Conservation (phyloP, 2,888 invertebrate species). For the Acleris cristana region DNA sequence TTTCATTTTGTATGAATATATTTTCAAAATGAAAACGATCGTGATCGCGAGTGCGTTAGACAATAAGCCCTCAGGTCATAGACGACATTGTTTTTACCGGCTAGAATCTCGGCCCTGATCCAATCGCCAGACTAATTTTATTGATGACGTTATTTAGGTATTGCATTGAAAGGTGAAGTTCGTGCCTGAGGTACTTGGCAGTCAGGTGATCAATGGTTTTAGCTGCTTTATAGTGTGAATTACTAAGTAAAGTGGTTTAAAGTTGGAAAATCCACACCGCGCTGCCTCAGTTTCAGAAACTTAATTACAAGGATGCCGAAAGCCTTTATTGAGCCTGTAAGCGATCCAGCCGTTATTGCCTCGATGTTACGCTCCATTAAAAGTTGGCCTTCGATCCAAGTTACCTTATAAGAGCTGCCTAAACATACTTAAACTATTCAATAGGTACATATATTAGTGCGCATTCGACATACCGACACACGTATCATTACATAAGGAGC, state of each 20-base stretch:
- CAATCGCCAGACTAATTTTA: too few relatives aligned
- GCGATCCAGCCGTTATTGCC: slow-evolving; percentile 6
- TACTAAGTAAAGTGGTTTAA: neutral
- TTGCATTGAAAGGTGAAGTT: too few relatives aligned
- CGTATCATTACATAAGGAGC: slow-evolving; percentile 13
- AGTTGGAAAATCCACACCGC: neutral
- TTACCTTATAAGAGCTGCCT: slow-evolving; percentile 15
- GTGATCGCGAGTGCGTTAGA: too few relatives aligned
- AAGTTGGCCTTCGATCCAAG: slow-evolving; percentile 13
- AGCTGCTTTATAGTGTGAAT: too few relatives aligned
- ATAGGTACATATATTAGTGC: slow-evolving; percentile 1
- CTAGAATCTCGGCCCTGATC: too few relatives aligned
- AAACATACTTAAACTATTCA: slow-evolving; percentile 1
- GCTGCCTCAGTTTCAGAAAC: neutral
- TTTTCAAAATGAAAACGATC: too few relatives aligned
- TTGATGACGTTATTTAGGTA: too few relatives aligned
- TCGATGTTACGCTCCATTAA: slow-evolving; percentile 17
- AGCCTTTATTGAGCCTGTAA: slow-evolving; percentile 7
- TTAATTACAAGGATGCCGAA: slow-evolving; percentile 12
- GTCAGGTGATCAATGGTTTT: too few relatives aligned
- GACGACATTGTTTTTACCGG: too few relatives aligned
- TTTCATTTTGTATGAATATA: too few relatives aligned
- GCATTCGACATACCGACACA: neutral
- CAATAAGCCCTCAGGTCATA: too few relatives aligned
- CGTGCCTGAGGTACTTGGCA: too few relatives aligned